phyloP scores from a whole-genome alignment of 2,888 invertebrate species.

The Dilophus febrilis region DNA sequence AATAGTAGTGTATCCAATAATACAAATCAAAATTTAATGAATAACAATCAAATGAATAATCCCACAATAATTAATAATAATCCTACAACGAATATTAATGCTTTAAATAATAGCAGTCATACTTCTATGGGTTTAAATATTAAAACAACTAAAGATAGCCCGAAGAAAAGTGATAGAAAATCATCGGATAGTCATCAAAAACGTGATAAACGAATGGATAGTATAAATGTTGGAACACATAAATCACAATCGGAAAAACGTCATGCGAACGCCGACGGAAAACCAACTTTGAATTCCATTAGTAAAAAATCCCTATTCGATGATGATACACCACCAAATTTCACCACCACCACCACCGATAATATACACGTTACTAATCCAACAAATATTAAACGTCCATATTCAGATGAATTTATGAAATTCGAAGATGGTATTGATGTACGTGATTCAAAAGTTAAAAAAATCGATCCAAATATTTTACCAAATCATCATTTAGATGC shows the following conservation, averaged over 20 bases:
- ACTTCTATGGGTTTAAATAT: constrained; percentile 11
- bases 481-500: too few relatives aligned
- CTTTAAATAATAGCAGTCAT: constrained; percentile 1
- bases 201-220: constrained; percentile 20
- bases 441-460: constrained; percentile 10
- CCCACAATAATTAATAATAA: not conserved
- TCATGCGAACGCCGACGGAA: too few relatives aligned
- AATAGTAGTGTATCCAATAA: constrained; percentile 8
- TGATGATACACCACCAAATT: not conserved
- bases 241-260: not conserved
- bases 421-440: constrained; percentile 6
- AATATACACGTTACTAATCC: constrained; percentile 9
- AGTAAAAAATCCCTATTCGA: not conserved
- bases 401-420: constrained; percentile 7
- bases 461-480: constrained; percentile 5
- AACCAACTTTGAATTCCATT: too few relatives aligned
- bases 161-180: constrained; percentile 20
- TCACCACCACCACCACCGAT: not conserved
- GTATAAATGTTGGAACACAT: not conserved
- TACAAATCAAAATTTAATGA: too few relatives aligned
- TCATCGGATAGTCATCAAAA: constrained; percentile 20
- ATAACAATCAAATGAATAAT: constrained; percentile 4
- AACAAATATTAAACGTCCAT: constrained; percentile 12
- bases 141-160: constrained; percentile 21
- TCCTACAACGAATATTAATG: too few relatives aligned